Evolutionary conservation across 2,888 invertebrate species (phyloP).

Genomic region (Lasioglossum villosulum): DNA sequence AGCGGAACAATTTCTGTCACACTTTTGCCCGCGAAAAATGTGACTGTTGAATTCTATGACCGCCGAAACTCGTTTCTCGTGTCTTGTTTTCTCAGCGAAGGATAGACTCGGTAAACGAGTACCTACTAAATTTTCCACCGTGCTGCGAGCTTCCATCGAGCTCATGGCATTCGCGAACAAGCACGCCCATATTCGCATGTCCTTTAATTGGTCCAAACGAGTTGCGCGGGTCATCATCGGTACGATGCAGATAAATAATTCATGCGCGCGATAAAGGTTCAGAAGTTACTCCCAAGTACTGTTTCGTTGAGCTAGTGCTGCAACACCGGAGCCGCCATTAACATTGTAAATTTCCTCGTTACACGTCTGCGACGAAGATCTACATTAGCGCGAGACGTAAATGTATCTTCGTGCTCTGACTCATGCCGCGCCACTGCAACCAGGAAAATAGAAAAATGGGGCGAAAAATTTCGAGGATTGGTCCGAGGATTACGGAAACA

Average conservation of each 20-base stretch:
- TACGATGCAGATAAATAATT: slow-evolving; percentile 32
- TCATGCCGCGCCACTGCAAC: background rate
- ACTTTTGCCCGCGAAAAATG: background rate
- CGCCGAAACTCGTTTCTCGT: background rate
- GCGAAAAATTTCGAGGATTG: background rate
- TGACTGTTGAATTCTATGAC: too few species aligned
- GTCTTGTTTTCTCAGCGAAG: background rate
- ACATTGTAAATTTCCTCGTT: slow-evolving; percentile 42
- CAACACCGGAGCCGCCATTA: slow-evolving; percentile 34
- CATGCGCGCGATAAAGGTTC: slow-evolving; percentile 21
- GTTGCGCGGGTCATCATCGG: background rate
- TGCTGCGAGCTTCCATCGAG: background rate
- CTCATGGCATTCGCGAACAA: background rate
- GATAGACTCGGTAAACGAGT: background rate
- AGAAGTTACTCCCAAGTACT: background rate
- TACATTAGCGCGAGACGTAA: slow-evolving; percentile 6
- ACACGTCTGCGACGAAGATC: slow-evolving; percentile 17
- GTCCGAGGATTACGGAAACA: background rate
- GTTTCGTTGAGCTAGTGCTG: slow-evolving; percentile 5
- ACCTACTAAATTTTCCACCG: background rate
- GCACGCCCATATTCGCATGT: background rate
- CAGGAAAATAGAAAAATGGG: background rate
- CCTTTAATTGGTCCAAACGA: slow-evolving; percentile 5
- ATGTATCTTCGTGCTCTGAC: slow-evolving; percentile 2
- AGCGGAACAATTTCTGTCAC: background rate